Evolutionary conservation across 2,888 invertebrate species (phyloP), one percentile per base, ranked within the genome.

Genomic region (Pediacus dermestoides): DNA sequence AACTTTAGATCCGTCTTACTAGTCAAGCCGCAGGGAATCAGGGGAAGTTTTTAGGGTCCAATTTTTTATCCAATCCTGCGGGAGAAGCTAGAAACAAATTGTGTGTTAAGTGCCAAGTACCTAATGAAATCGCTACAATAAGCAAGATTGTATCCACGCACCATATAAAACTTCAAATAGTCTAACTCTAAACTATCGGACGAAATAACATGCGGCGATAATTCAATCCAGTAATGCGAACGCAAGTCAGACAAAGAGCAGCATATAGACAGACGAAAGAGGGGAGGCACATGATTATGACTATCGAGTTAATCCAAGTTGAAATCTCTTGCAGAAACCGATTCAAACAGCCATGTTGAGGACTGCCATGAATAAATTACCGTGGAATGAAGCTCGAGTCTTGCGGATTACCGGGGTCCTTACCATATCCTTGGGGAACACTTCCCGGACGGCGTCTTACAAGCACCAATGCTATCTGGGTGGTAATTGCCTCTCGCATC

Each of bases 331-430:
- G 63, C 61, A 60, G n/a, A n/a, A 60, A 62, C 62, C 63, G 61
- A 63, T 65, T 61, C 62, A 59, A 63, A 62, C 63, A 61, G 64
- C 65, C 64, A 59, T 64, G 64, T 64, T 60, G 26, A 57, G 60
- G 57, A 61, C 59, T 56, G 63, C 64, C 64, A 66, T 67, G 67
- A 67, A 67, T 67, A 67, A 67, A 66, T 67, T 66, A 66, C 57
- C 47, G 48, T 53, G 58, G 55, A 52, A 58, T 50, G 57, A 47
- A 57, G 51, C 59, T 51, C 53, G 61, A 62, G 62, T 61, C 63
- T 63, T 62, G 63, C 53, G 63, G 63, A 63, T 63, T 63, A 63
- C 57, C 49, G 59, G 56, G 53, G 53, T 50, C 51, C 59, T 60
- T 59, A 50, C 58, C 48, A 46, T 52, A 49, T 60, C 60, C 58